Conservation (phyloP, 2,113 vertebrate species). For the Megaceryle maxima region DNA sequence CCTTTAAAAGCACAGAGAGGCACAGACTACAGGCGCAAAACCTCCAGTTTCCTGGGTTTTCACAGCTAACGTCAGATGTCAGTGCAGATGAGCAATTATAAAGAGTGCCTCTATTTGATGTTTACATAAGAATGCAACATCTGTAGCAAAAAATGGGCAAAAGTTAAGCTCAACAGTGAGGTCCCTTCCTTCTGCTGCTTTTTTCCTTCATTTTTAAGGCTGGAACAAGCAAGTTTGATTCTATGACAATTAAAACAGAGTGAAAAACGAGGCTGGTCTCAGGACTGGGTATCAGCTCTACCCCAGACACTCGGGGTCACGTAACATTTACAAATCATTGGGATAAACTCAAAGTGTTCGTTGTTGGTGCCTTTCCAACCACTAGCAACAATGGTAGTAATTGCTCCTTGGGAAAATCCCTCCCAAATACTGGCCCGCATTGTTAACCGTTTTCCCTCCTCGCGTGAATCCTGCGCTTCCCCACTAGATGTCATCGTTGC, state of each 20-base stretch:
- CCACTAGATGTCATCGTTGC: conserved; percentile 58
- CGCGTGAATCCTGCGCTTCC: not conserved
- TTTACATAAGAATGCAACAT: not conserved
- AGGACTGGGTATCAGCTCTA: not conserved
- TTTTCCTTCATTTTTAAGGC: not conserved
- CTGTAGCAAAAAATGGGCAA: not conserved
- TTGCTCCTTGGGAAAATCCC: not conserved
- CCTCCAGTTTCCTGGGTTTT: not conserved
- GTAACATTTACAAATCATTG: not conserved
- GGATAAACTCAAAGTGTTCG: accelerated
- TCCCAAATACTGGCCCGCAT: not conserved
- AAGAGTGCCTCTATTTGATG: accelerated
- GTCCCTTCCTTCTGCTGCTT: not conserved
- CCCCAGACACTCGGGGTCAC: not conserved
- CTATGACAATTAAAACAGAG: not conserved
- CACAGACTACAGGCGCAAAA: accelerated
- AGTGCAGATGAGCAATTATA: not conserved
- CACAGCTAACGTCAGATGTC: not conserved
- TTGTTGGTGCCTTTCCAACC: not conserved
- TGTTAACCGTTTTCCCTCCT: not conserved
- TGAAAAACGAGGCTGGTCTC: not conserved
- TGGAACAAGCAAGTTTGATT: not conserved
- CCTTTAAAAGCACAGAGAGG: not conserved
- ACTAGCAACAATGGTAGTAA: accelerated
- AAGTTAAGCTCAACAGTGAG: not conserved